Conservation (phyloP, 2,797 vertebrate species). For the Halcyon chelicuti region DNA sequence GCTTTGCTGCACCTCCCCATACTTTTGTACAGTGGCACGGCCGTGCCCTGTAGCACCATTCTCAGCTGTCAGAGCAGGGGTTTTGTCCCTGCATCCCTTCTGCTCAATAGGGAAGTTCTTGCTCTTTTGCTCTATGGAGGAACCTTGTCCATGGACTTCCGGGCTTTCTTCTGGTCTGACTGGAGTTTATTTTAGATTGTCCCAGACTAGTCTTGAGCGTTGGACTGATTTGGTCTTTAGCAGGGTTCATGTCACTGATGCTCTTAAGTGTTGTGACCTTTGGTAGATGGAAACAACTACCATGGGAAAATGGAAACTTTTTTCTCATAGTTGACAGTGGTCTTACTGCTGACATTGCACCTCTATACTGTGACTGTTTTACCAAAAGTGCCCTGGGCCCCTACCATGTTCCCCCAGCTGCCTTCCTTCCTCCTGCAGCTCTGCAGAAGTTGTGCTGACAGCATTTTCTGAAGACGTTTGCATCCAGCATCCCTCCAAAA, state of each 20-base stretch:
- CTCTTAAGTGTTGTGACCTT: not conserved
- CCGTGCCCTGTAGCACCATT: fast-evolving
- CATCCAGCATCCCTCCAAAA: not conserved
- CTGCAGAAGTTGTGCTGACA: slow-evolving; percentile 4
- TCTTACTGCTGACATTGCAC: slow-evolving; percentile 8
- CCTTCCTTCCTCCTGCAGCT: not conserved
- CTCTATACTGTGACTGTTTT: not conserved
- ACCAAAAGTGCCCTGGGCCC: not conserved
- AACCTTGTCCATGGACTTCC: not conserved
- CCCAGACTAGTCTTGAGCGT: not conserved
- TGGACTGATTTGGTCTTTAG: not conserved
- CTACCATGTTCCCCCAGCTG: not conserved
- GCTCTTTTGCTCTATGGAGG: not conserved
- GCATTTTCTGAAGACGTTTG: slow-evolving; percentile 13
- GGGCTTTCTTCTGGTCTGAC: not conserved
- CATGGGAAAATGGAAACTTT: not conserved
- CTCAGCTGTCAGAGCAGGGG: not conserved
- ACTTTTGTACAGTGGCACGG: not conserved
- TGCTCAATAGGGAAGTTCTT: not conserved
- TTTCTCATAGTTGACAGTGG: not conserved
- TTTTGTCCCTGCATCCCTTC: not conserved
- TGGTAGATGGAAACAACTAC: not conserved
- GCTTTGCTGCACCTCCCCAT: not conserved
- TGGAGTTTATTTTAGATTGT: not conserved
- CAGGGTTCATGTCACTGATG: not conserved